phyloP scores from a whole-genome alignment of 2,113 vertebrate genomes.

The Seriola dumerili region DNA sequence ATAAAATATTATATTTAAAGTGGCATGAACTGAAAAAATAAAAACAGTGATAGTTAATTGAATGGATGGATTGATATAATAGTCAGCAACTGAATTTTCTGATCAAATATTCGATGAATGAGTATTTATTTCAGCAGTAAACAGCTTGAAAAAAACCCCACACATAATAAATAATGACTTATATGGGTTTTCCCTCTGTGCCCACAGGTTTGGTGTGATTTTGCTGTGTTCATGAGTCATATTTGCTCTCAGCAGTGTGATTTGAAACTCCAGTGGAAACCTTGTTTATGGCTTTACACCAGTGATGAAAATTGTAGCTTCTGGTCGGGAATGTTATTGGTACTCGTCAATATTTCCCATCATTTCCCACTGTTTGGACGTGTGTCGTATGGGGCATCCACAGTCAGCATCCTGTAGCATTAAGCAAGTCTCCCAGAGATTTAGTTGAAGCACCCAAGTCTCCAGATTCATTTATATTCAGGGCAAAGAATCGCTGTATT shows the following conservation, averaged over 20 bases:
- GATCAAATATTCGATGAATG: not conserved
- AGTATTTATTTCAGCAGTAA: not conserved
- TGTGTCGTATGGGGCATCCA: slow-evolving; percentile 5
- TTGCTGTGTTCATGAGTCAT: slow-evolving; percentile 34
- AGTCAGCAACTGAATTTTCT: not conserved
- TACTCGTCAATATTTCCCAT: slow-evolving; percentile 45
- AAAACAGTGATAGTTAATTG: not conserved
- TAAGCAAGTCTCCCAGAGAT: slow-evolving; percentile 35
- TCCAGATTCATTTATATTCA: slow-evolving; percentile 74
- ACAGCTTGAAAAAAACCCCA: not conserved
- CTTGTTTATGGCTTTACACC: slow-evolving; percentile 27
- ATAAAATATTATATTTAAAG: not conserved
- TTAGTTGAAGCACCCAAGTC: slow-evolving; percentile 46
- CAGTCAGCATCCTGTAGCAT: slow-evolving; percentile 39
- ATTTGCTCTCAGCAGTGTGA: slow-evolving; percentile 21
- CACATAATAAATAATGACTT: not conserved
- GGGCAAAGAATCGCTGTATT: slow-evolving; percentile 52
- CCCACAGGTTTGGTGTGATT: slow-evolving; percentile 28
- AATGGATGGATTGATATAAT: not conserved
- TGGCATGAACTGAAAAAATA: slow-evolving; percentile 2
- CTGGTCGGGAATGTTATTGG: slow-evolving; percentile 27
- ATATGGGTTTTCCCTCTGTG: slow-evolving; percentile 21
- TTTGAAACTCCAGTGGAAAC: slow-evolving; percentile 45
- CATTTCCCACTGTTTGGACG: slow-evolving; percentile 35
- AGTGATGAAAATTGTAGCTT: slow-evolving; percentile 14